Evolutionary conservation across 92 coral and sea anemone species (phyloP).

Genomic region (Phenganax stokvisi): DNA sequence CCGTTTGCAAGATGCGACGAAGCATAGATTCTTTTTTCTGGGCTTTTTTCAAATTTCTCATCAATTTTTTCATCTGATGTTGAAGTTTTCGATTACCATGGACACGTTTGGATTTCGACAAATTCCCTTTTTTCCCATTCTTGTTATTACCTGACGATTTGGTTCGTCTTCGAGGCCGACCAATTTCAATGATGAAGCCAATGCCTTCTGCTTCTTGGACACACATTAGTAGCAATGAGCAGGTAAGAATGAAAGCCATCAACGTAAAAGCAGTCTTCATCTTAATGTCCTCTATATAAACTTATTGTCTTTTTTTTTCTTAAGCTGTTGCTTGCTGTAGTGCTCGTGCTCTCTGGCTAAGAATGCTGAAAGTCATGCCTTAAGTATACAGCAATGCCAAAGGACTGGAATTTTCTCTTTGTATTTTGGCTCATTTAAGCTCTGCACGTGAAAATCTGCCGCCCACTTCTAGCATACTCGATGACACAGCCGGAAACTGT

Average conservation of each 20-base stretch:
- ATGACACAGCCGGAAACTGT: conserved; percentile 15
- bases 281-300: background rate
- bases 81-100: background rate
- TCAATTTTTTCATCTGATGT: conserved; percentile 3
- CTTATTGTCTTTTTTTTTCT: background rate
- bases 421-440: conserved; percentile 3
- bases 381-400: conserved; percentile 5
- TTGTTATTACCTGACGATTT: background rate
- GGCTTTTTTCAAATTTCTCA: background rate
- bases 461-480: conserved; percentile 11
- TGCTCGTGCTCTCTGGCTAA: background rate
- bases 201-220: conserved; percentile 12
- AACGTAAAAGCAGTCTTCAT: conserved; percentile 17
- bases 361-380: background rate
- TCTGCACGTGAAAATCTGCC: background rate
- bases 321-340: background rate
- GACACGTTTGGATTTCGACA: no score
- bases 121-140: background rate
- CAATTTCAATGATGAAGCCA: background rate
- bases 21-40: background rate
- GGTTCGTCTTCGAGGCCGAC: background rate
- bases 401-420: conserved; percentile 24
- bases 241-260: conserved; percentile 5
- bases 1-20: conserved; percentile 1
- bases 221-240: background rate